Evolutionary conservation across 2,888 invertebrate species (phyloP).

Genomic region (Ennomos quercinarius): DNA sequence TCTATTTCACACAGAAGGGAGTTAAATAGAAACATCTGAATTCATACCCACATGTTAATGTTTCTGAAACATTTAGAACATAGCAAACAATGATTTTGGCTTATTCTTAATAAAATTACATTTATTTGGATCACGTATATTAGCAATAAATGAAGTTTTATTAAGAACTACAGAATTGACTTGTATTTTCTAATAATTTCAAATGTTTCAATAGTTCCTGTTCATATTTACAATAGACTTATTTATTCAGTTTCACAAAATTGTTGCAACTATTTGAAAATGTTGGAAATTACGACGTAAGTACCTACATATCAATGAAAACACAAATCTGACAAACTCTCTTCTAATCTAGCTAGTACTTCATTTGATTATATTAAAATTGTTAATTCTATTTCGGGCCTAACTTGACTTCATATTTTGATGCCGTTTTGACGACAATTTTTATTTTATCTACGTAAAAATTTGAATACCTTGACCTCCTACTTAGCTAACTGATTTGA

Average conservation of each 20-base stretch:
- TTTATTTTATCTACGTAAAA: conserved; percentile 3
- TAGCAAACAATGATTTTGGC: conserved; percentile 4
- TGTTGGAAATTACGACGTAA: conserved; percentile 52
- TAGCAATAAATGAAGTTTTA: conserved; percentile 25
- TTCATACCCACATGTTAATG: neutral
- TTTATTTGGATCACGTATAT: conserved; percentile 5
- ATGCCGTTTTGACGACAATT: conserved; percentile 10
- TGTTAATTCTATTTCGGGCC: conserved; percentile 48
- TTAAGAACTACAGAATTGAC: conserved; percentile 19
- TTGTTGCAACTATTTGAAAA: conserved; percentile 45
- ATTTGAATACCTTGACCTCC: neutral
- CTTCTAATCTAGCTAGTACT: conserved; percentile 46
- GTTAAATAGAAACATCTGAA: neutral
- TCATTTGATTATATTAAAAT: conserved; percentile 28
- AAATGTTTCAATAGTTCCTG: conserved; percentile 33
- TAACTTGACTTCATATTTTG: conserved; percentile 52
- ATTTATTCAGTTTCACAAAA: conserved; percentile 34
- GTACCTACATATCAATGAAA: conserved; percentile 66
- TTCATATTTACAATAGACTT: conserved; percentile 32
- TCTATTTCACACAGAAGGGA: no score
- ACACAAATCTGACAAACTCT: conserved; percentile 53
- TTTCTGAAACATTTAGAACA: conserved; percentile 1
- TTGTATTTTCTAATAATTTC: conserved; percentile 49
- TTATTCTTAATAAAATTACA: conserved; percentile 31
- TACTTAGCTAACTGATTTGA: no score